Conservation (phyloP, 2,113 vertebrate species). For the Piaya cayana region DNA sequence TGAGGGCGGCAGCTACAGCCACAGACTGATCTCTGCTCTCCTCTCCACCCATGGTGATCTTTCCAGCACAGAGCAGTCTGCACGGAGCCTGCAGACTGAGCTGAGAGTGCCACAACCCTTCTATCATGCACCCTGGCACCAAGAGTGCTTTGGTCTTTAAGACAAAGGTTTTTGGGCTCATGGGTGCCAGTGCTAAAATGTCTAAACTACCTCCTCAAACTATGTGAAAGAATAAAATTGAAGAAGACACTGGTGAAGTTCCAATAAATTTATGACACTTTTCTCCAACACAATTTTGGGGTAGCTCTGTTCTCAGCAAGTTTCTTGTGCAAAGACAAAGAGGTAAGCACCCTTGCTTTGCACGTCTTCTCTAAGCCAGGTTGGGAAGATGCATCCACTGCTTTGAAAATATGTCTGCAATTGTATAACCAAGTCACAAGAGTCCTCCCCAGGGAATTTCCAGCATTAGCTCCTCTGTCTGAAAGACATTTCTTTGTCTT, state of each 20-base stretch:
- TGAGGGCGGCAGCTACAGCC: accelerated
- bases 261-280: not conserved
- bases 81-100: not conserved
- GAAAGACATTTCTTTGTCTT: constrained; percentile 19
- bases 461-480: not conserved
- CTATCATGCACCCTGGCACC: not conserved
- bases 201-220: not conserved
- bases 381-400: not conserved
- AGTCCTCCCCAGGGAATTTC: not conserved
- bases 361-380: not conserved
- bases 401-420: not conserved
- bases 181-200: not conserved
- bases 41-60: accelerated
- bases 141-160: not conserved
- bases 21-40: not conserved
- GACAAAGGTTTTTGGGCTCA: not conserved
- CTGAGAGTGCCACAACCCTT: not conserved
- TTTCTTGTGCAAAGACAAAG: not conserved
- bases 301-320: not conserved
- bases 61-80: accelerated
- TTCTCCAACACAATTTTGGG: not conserved
- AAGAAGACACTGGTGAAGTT: not conserved
- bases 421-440: not conserved
- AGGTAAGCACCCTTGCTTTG: not conserved
- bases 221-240: not conserved